A percentile compares a stretch with the other conserved stretches of the same genome.
These are phyloP conservation scores for Melanotaenia parkinsoni DNA, from an alignment of 2,797 vertebrate genomes.

Conservation along the genomic window DNA sequence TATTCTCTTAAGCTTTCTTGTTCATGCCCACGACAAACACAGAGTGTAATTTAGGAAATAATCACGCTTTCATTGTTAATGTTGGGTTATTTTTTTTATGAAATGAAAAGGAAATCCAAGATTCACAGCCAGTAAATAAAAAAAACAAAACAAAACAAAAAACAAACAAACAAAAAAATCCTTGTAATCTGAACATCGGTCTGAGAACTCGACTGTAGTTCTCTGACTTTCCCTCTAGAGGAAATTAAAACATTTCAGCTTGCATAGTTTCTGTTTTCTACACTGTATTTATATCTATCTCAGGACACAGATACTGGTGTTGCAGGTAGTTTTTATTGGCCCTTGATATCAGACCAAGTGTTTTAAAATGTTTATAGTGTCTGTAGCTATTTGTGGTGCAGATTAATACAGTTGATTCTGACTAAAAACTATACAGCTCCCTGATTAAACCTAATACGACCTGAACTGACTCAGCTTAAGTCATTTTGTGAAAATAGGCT, in stretches of 20 bases:
- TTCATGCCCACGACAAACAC: conserved; percentile 13
- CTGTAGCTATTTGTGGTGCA: neutral
- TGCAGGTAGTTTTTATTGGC: neutral
- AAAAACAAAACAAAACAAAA: neutral
- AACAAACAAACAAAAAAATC: neutral
- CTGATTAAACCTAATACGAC: neutral
- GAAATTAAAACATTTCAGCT: neutral
- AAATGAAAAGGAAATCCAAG: conserved; percentile 8
- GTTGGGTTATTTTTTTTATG: neutral
- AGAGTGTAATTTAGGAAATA: conserved; percentile 1
- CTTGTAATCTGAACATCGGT: neutral
- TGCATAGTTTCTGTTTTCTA: neutral
- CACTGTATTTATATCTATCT: neutral
- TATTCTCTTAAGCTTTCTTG: conserved; percentile 20
- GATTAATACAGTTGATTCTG: neutral
- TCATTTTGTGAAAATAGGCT: neutral
- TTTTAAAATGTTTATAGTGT: neutral
- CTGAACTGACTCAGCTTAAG: neutral
- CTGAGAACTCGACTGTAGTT: neutral
- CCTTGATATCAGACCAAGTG: conserved; percentile 2
- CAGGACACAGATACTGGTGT: neutral
- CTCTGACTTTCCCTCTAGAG: neutral
- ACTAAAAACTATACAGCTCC: conserved; percentile 1
- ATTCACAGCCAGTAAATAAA: neutral
- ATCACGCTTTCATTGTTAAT: neutral